Base-by-base conservation (phyloP, 2,113 vertebrate species). In the Neolamprologus modestus region DNA sequence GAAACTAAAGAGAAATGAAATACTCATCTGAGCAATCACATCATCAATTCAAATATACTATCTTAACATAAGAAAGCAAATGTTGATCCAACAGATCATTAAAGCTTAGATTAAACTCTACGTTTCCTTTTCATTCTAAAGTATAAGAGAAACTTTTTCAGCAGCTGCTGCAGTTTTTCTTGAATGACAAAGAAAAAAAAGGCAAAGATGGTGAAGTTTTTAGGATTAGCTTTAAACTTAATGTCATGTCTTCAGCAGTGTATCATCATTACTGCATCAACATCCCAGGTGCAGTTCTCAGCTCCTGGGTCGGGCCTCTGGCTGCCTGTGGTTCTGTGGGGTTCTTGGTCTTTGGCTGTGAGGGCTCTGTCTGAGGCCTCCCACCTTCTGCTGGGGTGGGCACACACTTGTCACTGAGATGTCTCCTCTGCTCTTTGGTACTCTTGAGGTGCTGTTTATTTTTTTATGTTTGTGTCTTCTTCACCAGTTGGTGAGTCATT, bases 401-500 rank as follows among this genome's bases (percentile, higher is more conserved):
- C 13, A 57, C 24, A 1, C 55, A 57, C 55, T 57, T 57, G 55
- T 57, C 55, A 28, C 0, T 0, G 3, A 57, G 55, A 28, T 57
- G 55, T 57, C 7, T 57, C 0, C 7, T 57, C 55, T 1, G 55
- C 12, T 26, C 55, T 57, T 57, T 28, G 24, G 2, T 26, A 1
- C 55, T 16, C 24, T 28, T 57, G 24, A 0, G 21, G 0, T 26
- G 54, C 21, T 57, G 54, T 26, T 57, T 8, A 14, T 55, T 55
- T 26, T 55, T 55, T 21, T 26, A 2, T 21, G 0, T 53, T 6
- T 53, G 5, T 54, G 0, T 53, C 0, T 53, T 53, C n/a, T 21
- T 0, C n/a, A 53, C 0, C 9, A 11, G 19, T 53, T 53, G 52
- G n/a, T 53, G n/a, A 0, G 5, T 11, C 1, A 0, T 21, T 53